phyloP scores from a whole-genome alignment of 1,140 invertebrate species.

The Drosophila prosaltans region DNA sequence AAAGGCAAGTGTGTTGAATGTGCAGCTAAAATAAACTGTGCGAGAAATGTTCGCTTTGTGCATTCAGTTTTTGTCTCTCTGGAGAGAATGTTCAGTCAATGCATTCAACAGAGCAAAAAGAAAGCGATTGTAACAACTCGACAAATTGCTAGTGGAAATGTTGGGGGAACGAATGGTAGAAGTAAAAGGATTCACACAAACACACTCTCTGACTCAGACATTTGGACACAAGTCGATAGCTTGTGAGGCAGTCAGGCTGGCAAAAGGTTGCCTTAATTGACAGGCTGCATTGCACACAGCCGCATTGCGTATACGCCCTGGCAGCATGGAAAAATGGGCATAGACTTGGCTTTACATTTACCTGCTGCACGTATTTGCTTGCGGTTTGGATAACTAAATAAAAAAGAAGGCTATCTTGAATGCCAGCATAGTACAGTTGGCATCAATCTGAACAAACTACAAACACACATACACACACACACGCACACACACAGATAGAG shows the following conservation, averaged over 20 bases:
- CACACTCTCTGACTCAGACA: not conserved
- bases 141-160: slow-evolving; percentile 34
- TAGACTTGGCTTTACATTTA: slow-evolving; percentile 24
- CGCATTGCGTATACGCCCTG: slow-evolving; percentile 52
- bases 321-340: slow-evolving; percentile 2
- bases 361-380: slow-evolving; percentile 28
- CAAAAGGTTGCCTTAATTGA: slow-evolving; percentile 56
- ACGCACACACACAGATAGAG: slow-evolving; percentile 8
- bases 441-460: slow-evolving; percentile 63
- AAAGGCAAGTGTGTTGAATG: slow-evolving; percentile 18
- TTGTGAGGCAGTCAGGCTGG: slow-evolving; percentile 28
- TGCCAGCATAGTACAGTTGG: slow-evolving; percentile 37
- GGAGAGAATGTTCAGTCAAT: slow-evolving; percentile 51
- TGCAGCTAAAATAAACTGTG: slow-evolving; percentile 58
- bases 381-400: slow-evolving; percentile 63
- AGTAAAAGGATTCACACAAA: not conserved
- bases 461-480: slow-evolving; percentile 25
- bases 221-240: slow-evolving; percentile 51
- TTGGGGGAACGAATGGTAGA: slow-evolving; percentile 17
- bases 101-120: slow-evolving; percentile 2
- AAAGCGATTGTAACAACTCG: slow-evolving; percentile 21
- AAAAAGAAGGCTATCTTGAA: slow-evolving; percentile 46
- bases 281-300: slow-evolving; percentile 25
- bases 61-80: slow-evolving; percentile 45
- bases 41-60: slow-evolving; percentile 71